Evolutionary conservation across 92 coral and sea anemone species (phyloP), one percentile per base, ranked within the genome.

Genomic region (Phenganax stokvisi): DNA sequence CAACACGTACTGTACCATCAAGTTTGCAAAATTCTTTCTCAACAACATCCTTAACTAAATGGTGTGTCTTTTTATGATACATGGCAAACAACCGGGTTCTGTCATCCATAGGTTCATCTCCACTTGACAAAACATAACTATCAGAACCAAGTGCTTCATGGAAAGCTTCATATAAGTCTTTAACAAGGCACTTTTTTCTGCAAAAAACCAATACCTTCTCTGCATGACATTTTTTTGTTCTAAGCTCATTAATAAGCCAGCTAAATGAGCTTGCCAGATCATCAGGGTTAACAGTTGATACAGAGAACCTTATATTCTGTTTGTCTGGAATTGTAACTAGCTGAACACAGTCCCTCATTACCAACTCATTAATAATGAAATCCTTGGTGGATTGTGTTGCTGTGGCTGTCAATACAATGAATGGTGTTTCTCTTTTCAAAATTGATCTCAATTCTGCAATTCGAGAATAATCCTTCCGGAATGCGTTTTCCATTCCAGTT

Each of bases 11-110:
- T 56, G 30, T 69, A 2, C 84, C 84, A 53, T 77, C 54, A 52
- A 51, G 59, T 20, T 83, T 86, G 51, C 86, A 86, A 61, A 86
- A 86, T 37, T 83, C 89, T 28, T 10, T 86, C 65, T 82, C 89
- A 16, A 71, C 69, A 0, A 47, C 62, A 69, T 52, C 76, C 60
- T 86, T 86, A n/a, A 76, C 84, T 7, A 64, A 44, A 55, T 29
- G 59, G 60, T 81, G 85, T 44, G 89, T 85, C 79, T 63, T 84
- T 37, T 25, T 66, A 20, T 66, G 71, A 20, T 66, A 66, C 71
- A 66, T 66, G 0, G 71, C 71, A 12, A 66, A 66, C 9, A 66
- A 20, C 31, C 71, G 28, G 9, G 71, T 66, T 66, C 71, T 13
- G 20, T 66, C 30, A 30, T 66, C 71, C 71, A 66, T 66, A 1